Conservation (phyloP, 2,113 vertebrate genomes). For the Lagopus muta region DNA sequence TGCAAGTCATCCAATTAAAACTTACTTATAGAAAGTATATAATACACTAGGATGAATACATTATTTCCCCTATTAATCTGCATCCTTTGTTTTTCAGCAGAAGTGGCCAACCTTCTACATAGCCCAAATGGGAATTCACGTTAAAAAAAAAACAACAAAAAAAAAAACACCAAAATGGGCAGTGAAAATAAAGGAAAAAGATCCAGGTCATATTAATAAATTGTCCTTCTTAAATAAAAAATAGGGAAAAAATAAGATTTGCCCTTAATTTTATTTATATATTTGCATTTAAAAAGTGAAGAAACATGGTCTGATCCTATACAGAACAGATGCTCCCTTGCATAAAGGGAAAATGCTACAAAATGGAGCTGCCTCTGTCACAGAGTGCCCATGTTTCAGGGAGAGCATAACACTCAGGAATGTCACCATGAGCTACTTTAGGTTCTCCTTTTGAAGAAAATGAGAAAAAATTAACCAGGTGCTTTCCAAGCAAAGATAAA, state of each 20-base stretch:
- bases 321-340: background rate
- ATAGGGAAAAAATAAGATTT: background rate
- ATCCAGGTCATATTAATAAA: background rate
- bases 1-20: slow-evolving; percentile 56
- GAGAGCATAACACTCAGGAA: background rate
- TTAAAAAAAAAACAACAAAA: background rate
- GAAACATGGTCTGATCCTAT: accelerated
- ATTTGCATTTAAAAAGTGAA: background rate
- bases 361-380: background rate
- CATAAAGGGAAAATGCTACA: background rate
- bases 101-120: background rate
- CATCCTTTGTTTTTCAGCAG: background rate
- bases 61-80: slow-evolving; percentile 42
- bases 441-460: background rate
- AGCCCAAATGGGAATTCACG: background rate
- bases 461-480: background rate
- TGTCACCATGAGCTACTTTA: background rate
- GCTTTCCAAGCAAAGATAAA: background rate
- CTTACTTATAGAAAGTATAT: slow-evolving; percentile 9
- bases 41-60: slow-evolving; percentile 29
- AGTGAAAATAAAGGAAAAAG: background rate
- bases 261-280: background rate
- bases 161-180: background rate
- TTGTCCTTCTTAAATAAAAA: background rate
- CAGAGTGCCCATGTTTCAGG: background rate